A percentile compares a stretch with the other conserved stretches of the same genome.
phyloP scores from a whole-genome alignment of 2,888 invertebrate species.

The Drosophila subsilvestris region DNA sequence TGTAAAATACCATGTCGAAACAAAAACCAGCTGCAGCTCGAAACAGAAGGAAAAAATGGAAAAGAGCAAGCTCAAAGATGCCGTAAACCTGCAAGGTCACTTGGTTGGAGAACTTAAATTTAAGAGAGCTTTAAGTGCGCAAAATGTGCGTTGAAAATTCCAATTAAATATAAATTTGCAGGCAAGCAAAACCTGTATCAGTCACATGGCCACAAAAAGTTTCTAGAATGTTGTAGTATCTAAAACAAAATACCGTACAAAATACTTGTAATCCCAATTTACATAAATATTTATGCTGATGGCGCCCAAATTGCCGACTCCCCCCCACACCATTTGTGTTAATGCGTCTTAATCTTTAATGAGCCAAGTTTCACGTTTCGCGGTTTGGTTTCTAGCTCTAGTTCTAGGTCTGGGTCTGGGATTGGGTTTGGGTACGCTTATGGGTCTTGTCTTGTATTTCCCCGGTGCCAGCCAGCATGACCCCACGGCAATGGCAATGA shows the following conservation, averaged over 20 bases:
- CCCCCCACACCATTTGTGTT: conserved; percentile 62
- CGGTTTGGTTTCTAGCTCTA: conserved; percentile 36
- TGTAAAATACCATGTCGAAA: conserved; percentile 49
- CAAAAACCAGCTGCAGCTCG: conserved; percentile 46
- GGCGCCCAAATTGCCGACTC: conserved; percentile 56
- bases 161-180: conserved; percentile 67
- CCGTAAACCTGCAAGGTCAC: conserved; percentile 32
- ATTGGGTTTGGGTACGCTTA: conserved; percentile 17
- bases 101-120: conserved; percentile 7
- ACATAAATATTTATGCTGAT: conserved; percentile 78
- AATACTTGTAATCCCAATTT: conserved; percentile 75
- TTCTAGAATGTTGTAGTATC: conserved; percentile 26
- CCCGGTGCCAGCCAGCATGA: conserved; percentile 34
- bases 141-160: conserved; percentile 43
- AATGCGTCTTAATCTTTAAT: conserved; percentile 78
- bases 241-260: conserved; percentile 59
- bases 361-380: conserved; percentile 71
- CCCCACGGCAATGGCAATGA: conserved; percentile 17
- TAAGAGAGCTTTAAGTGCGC: conserved; percentile 29
- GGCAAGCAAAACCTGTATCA: conserved; percentile 6
- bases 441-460: not conserved
- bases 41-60: conserved; percentile 39
- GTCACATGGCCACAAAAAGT: conserved; percentile 40
- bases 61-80: conserved; percentile 47
- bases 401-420: conserved; percentile 2